phyloP scores from a whole-genome alignment of 2,797 vertebrate genomes.

The Darevskia mixta region DNA sequence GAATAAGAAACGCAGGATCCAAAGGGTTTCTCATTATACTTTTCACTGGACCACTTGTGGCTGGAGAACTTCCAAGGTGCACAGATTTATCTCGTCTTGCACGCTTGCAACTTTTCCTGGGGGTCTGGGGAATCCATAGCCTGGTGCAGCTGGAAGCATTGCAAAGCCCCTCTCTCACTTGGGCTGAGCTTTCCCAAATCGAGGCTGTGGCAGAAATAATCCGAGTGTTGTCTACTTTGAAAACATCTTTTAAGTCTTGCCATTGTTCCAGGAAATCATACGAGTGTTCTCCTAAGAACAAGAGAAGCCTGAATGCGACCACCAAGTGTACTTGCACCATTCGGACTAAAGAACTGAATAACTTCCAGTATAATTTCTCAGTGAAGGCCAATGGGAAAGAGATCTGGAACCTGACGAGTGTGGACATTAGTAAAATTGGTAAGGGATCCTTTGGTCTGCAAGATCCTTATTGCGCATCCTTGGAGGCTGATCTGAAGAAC shows the following conservation, averaged over 20 bases:
- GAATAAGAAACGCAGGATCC: no score
- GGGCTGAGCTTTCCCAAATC: not conserved
- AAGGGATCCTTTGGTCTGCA: constrained; percentile 45
- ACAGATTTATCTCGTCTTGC: no score
- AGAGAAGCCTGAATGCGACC: not conserved
- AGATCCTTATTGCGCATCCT: not conserved
- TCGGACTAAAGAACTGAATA: rapidly evolving
- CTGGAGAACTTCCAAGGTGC: no score
- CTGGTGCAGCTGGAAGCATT: not conserved
- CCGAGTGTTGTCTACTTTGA: not conserved
- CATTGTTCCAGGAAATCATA: constrained; percentile 50
- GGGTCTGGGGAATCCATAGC: not conserved
- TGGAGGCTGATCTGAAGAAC: not conserved
- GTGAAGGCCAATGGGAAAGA: constrained; percentile 44
- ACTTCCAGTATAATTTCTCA: constrained; percentile 13
- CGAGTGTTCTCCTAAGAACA: constrained; percentile 44
- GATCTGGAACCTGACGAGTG: not conserved
- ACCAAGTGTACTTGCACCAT: constrained; percentile 19
- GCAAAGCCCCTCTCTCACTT: not conserved
- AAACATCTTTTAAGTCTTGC: constrained; percentile 11
- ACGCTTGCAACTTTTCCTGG: no score
- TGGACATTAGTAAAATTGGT: constrained; percentile 55
- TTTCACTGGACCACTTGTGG: not conserved
- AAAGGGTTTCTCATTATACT: not conserved
- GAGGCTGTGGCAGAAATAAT: not conserved